phyloP scores from a whole-genome alignment of 2,113 vertebrate genomes.

The Lanius collurio region DNA sequence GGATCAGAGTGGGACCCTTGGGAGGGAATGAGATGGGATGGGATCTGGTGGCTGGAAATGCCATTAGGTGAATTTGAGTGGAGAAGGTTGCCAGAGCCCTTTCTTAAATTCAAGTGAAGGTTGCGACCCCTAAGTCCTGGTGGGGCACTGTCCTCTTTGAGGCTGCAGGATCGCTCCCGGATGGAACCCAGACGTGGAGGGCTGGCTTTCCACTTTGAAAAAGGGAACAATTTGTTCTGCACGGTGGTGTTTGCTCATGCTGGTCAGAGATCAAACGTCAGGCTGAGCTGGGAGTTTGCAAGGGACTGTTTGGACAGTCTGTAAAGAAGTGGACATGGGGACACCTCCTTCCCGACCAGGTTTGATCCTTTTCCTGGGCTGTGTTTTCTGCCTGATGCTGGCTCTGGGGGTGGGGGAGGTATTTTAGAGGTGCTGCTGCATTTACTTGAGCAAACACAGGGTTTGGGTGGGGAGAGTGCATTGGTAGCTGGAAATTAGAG shows the following conservation, averaged over 20 bases:
- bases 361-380: neutral
- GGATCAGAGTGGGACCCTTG: neutral
- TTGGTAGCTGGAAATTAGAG: neutral
- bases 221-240: neutral
- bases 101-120: neutral
- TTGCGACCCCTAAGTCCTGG: neutral
- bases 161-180: neutral
- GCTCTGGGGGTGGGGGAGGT: neutral
- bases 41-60: neutral
- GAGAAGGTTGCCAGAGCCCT: neutral
- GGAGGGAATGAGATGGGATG: neutral
- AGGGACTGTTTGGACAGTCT: neutral
- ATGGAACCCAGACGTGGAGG: neutral
- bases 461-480: rapidly evolving
- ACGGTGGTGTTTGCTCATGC: neutral
- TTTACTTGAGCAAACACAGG: neutral
- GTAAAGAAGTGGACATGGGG: neutral
- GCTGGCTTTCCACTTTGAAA: neutral
- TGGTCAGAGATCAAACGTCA: neutral
- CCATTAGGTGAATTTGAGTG: neutral
- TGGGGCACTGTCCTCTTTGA: neutral
- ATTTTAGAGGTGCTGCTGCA: neutral
- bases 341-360: neutral
- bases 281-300: neutral
- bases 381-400: neutral